Base-by-base conservation (phyloP, 2,113 vertebrate species). In the Bubo blakistoni region DNA sequence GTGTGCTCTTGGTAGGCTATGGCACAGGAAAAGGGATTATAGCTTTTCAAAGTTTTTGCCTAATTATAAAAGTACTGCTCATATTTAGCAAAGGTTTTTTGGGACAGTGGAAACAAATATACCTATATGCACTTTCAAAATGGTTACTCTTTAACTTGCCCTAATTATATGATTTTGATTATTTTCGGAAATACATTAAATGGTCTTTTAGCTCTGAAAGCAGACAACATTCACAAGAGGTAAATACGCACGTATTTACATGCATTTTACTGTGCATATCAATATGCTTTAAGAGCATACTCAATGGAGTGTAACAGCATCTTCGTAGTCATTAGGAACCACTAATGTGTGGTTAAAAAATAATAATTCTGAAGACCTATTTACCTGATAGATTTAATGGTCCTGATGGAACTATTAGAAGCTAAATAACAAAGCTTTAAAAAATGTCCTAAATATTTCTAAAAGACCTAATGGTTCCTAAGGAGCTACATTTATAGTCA, bases 351-450 rank as follows among this genome's bases (percentile, higher is more conserved):
- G 92, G 94, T 72, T 93, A 82, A 95, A 95, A 91, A 96, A 92
- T 78, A 92, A 86, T 91, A 81, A 86, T 96, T 95, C 77, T 76
- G 73, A 96, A 97, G 86, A 62, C 85, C 89, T 96, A 49, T 90
- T 97, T 97, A 96, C 96, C 61, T 77, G 26, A 10, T 97, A 86
- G 84, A 87, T 98, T 95, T 96, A 97, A 96, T 95, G 69, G 81
- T 80, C 97, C 94, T 96, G 69, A 72, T 96, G 94, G 97, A 94
- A 72, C 88, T 30, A 66, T 96, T 95, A 96, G 73, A 89, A 91
- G 66, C 81, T 94, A 94, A 96, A 96, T 87, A 94, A 95, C 66
- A 78, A 92, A 87, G 81, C 74, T 80, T 91, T 96, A 94, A 19
- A 46, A 91, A 93, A 82, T 57, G 42, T 89, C 70, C 44, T 91